Evolutionary conservation across 2,797 vertebrate genomes (phyloP).

Genomic region (Schizopygopsis pylzovi): DNA sequence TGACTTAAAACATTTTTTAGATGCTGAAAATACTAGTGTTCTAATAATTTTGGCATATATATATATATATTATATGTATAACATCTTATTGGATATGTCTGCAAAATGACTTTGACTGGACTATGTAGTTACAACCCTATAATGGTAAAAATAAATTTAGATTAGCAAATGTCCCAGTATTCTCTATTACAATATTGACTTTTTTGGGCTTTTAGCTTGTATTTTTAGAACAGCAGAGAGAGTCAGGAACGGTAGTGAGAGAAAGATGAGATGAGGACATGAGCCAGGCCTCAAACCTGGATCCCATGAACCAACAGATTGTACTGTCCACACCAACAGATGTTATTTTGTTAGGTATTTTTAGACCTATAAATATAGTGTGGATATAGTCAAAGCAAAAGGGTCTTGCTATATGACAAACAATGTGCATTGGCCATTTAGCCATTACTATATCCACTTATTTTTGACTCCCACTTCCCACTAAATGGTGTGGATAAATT

Average conservation of each 20-base stretch:
- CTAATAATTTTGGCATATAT: too few species aligned
- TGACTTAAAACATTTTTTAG: too few species aligned
- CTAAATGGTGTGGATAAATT: not conserved
- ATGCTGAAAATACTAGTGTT: too few species aligned
- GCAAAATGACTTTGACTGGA: not conserved
- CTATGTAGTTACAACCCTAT: not conserved
- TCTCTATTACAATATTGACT: not conserved
- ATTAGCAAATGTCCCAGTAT: not conserved
- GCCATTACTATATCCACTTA: not conserved
- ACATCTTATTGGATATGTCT: not conserved
- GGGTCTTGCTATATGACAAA: not conserved
- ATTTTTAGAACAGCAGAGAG: not conserved
- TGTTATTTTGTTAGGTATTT: not conserved
- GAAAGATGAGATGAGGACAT: not conserved
- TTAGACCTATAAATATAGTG: not conserved
- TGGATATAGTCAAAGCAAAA: not conserved
- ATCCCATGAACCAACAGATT: slow-evolving; percentile 3
- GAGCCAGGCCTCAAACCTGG: not conserved
- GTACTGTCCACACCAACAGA: not conserved
- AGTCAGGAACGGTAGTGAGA: not conserved
- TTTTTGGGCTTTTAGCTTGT: not conserved
- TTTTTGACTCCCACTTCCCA: not conserved
- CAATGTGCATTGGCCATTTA: not conserved
- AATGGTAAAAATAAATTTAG: not conserved
- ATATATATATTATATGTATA: too few species aligned